Evolutionary conservation across 2,113 vertebrate species (phyloP).

Genomic region (Trogon melanurus): DNA sequence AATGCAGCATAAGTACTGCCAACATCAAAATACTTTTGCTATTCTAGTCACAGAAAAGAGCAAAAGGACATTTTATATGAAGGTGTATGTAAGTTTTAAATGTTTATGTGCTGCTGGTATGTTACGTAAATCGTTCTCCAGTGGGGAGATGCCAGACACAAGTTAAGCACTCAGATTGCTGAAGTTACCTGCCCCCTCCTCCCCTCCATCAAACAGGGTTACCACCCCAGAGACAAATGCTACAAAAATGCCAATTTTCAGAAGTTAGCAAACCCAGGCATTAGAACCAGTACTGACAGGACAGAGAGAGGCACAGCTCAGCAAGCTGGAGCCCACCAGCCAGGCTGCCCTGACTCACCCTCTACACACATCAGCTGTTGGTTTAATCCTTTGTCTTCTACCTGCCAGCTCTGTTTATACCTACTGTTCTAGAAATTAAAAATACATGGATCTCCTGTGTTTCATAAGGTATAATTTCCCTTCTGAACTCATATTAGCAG

Average conservation of each 20-base stretch:
- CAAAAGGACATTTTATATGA: not conserved
- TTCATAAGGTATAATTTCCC: not conserved
- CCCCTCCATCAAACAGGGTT: not conserved
- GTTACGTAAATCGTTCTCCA: not conserved
- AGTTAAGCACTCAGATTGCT: not conserved
- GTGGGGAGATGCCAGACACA: not conserved
- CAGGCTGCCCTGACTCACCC: accelerated
- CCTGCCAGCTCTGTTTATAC: not conserved
- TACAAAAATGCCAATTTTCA: not conserved
- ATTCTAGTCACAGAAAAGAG: not conserved
- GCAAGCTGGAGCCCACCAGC: accelerated
- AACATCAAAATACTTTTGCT: not conserved
- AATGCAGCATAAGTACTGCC: not conserved
- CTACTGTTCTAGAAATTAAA: not conserved
- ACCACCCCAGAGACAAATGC: not conserved
- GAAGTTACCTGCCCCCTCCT: not conserved
- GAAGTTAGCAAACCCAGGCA: not conserved
- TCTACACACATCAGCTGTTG: not conserved
- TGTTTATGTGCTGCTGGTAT: not conserved
- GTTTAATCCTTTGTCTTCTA: not conserved
- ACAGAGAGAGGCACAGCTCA: not conserved
- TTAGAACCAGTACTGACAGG: not conserved
- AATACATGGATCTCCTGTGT: not conserved
- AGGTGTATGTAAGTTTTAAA: not conserved
- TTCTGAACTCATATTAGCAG: not conserved